Conservation (phyloP, 2,888 invertebrate species). For the Scelioninae gen. 2 region DNA sequence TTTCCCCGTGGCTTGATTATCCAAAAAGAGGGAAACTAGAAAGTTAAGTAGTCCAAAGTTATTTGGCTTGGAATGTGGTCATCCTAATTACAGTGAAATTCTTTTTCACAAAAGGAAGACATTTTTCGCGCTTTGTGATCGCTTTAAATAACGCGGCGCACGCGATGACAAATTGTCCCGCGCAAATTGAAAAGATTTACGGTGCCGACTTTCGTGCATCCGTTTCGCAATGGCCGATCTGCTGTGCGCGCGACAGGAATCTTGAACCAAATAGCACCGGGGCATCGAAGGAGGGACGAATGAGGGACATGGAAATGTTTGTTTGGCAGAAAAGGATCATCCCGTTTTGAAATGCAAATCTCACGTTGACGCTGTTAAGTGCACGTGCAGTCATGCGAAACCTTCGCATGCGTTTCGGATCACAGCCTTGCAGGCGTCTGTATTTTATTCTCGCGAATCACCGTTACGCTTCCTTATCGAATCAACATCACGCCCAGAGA, state of each 20-base stretch:
- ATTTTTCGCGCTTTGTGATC: slow-evolving; percentile 40
- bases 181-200: background rate
- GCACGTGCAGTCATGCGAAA: slow-evolving; percentile 19
- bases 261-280: too few relatives aligned
- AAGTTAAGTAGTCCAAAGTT: slow-evolving; percentile 8
- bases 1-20: slow-evolving; percentile 2
- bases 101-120: slow-evolving; percentile 21
- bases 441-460: slow-evolving; percentile 11
- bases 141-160: slow-evolving; percentile 9
- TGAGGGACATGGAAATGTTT: too few relatives aligned
- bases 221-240: too few relatives aligned
- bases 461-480: slow-evolving; percentile 26
- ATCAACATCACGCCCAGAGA: background rate
- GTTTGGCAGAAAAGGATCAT: background rate
- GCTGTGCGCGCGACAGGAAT: too few relatives aligned
- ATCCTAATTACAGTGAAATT: slow-evolving; percentile 46
- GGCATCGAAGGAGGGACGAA: too few relatives aligned
- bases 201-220: too few relatives aligned
- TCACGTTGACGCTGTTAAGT: background rate
- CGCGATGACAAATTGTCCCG: slow-evolving; percentile 25
- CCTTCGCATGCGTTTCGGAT: slow-evolving; percentile 19
- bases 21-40: slow-evolving; percentile 10
- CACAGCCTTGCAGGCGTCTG: slow-evolving; percentile 5
- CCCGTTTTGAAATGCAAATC: background rate
- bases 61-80: slow-evolving; percentile 14